Evolutionary conservation across 1,140 invertebrate genomes (phyloP).

Genomic region (Nephila pilipes): DNA sequence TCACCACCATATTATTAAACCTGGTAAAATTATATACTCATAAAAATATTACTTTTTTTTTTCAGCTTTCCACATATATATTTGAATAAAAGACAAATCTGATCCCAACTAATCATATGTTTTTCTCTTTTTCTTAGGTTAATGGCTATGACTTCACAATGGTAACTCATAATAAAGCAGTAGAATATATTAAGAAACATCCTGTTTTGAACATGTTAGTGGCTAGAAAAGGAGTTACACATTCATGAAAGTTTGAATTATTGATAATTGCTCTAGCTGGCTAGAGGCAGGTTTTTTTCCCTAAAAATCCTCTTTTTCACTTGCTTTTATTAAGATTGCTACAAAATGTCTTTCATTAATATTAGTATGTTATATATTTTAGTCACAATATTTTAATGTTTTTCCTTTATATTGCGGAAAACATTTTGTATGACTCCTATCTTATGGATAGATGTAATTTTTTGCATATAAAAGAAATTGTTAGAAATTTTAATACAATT

Average conservation of each 20-base stretch:
- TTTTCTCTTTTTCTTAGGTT: slow-evolving; percentile 82
- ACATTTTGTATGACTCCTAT: neutral
- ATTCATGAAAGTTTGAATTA: slow-evolving; percentile 72
- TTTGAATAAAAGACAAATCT: too few species aligned
- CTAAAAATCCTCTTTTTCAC: neutral
- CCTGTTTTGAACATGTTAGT: slow-evolving; percentile 97
- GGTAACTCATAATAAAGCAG: slow-evolving; percentile 99
- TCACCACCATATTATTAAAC: neutral
- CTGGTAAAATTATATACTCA: neutral
- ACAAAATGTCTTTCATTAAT: slow-evolving; percentile 85
- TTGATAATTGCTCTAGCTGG: slow-evolving; percentile 37
- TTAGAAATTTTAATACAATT: neutral
- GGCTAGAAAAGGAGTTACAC: slow-evolving; percentile 96
- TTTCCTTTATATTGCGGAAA: neutral
- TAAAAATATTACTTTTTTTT: neutral
- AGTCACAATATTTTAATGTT: neutral
- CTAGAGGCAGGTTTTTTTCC: slow-evolving; percentile 3
- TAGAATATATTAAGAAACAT: slow-evolving; percentile 98
- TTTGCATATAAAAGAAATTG: slow-evolving; percentile 7
- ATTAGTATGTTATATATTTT: slow-evolving; percentile 82
- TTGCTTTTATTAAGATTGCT: slow-evolving; percentile 1
- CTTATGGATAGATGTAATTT: neutral
- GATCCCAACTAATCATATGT: neutral
- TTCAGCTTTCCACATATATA: too few species aligned
- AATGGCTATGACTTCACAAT: slow-evolving; percentile 99